Evolutionary conservation across 1,140 invertebrate species (phyloP).

Genomic region (Patella vulgata): DNA sequence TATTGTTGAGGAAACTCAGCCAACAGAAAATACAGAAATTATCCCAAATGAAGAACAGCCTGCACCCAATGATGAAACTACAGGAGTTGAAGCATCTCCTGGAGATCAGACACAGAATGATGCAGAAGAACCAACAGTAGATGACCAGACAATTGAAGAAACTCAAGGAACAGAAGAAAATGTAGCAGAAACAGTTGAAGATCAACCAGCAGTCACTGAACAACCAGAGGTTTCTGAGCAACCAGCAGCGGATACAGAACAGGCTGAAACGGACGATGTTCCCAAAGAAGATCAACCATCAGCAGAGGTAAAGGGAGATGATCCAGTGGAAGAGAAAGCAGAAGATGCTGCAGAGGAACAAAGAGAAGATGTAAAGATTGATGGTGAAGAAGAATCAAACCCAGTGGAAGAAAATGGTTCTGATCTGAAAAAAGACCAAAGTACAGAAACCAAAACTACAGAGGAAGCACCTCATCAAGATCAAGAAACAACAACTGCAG

Average conservation of each 20-base stretch:
- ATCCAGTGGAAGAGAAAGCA: background rate
- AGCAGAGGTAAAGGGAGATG: background rate
- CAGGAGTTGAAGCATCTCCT: background rate
- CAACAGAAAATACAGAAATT: conserved; percentile 6
- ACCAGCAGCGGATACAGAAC: conserved; percentile 14
- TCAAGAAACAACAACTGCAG: conserved; percentile 11
- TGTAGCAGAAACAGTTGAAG: conserved; percentile 17
- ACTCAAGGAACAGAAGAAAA: conserved; percentile 12
- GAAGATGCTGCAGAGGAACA: background rate
- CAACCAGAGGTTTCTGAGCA: conserved; percentile 16
- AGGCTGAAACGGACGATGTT: conserved; percentile 17
- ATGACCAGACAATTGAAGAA: conserved; percentile 9
- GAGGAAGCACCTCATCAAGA: no score
- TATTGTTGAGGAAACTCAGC: background rate
- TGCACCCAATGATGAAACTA: background rate
- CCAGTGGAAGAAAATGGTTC: no score
- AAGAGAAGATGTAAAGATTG: background rate
- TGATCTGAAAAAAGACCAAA: no score
- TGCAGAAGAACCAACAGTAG: conserved; percentile 3
- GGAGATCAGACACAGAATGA: conserved; percentile 3
- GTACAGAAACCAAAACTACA: no score
- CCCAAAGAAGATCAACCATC: conserved; percentile 10
- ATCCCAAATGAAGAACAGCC: conserved; percentile 12
- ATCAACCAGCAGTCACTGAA: conserved; percentile 12
- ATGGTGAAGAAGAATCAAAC: no score